Base-by-base conservation (phyloP, 2,888 invertebrate species). In the Mallateleia sp. region DNA sequence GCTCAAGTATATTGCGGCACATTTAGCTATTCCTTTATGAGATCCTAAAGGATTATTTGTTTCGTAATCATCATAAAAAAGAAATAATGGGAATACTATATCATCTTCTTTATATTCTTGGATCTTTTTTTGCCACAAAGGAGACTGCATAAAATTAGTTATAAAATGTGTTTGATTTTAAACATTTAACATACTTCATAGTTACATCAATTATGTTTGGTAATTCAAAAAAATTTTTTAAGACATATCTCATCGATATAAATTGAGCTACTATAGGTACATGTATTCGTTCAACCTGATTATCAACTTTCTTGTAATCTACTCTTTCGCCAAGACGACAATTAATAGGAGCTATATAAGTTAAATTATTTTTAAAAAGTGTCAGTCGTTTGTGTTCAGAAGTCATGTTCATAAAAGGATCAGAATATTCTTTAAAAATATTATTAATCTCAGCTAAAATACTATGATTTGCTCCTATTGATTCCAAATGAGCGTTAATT, bases 21-120 rank as follows among this genome's bases (percentile, higher is more conserved):
- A 84, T 52, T 88, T 89, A 9, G 72, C 52, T 28, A 87, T 69
- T 22, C 62, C 67, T 24, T 45, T 58, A 47, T 86, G 78, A 56
- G 72, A 74, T 1, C 88, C 89, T 1, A 89, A 38, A 7, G 88
- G 86, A 66, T 90, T 90, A 42, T 42, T 69, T 9, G 34, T n/a
- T n/a, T n/a, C n/a, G n/a, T n/a, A n/a, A n/a, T n/a, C n/a, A n/a
- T n/a, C n/a, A n/a, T n/a, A n/a, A n/a, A n/a, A n/a, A n/a, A n/a
- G n/a, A n/a, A n/a, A n/a, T n/a, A n/a, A n/a, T n/a, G n/a, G n/a
- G n/a, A 78, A 60, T 32, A 88, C 78, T 8, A 78, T 85, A 11
- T 72, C 50, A n/a, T 58, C 18, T 7, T 25, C 42, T n/a, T n/a
- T n/a, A 64, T 71, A 74, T 24, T 58, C 5, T 8, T 1, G 20